Conservation (phyloP, 2,113 vertebrate genomes). For the Python bivittatus region DNA sequence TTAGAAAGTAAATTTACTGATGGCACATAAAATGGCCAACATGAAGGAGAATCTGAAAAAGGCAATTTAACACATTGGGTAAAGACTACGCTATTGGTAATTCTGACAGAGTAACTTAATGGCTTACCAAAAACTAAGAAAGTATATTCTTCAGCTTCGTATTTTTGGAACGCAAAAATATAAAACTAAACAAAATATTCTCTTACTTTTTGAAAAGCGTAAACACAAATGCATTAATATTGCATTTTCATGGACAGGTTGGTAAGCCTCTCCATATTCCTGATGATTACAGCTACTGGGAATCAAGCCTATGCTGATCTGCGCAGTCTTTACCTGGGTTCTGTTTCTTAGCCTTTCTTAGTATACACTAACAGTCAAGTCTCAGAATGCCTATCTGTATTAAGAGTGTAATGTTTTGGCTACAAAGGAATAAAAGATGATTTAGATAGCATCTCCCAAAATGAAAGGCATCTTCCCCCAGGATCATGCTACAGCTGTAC, state of each 20-base stretch:
- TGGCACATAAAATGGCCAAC: not conserved
- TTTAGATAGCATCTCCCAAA: not conserved
- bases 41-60: not conserved
- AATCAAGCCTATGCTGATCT: not conserved
- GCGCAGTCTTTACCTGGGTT: not conserved
- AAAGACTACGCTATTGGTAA: not conserved
- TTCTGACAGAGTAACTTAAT: too few relatives aligned
- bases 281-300: too few relatives aligned
- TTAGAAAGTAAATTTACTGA: not conserved
- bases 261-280: not conserved
- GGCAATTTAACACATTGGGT: not conserved
- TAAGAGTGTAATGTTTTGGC: not conserved
- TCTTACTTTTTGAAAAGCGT: too few relatives aligned
- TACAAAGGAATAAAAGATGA: not conserved
- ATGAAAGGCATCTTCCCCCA: not conserved
- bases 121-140: too few relatives aligned
- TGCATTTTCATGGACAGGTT: too few relatives aligned
- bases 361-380: not conserved
- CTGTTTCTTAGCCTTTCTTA: not conserved
- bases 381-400: not conserved
- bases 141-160: too few relatives aligned
- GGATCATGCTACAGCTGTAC: not conserved
- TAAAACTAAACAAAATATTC: too few relatives aligned
- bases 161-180: too few relatives aligned
- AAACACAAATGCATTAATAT: too few relatives aligned